Conservation (phyloP, 2,797 vertebrate genomes). For the Eremophila alpestris region DNA sequence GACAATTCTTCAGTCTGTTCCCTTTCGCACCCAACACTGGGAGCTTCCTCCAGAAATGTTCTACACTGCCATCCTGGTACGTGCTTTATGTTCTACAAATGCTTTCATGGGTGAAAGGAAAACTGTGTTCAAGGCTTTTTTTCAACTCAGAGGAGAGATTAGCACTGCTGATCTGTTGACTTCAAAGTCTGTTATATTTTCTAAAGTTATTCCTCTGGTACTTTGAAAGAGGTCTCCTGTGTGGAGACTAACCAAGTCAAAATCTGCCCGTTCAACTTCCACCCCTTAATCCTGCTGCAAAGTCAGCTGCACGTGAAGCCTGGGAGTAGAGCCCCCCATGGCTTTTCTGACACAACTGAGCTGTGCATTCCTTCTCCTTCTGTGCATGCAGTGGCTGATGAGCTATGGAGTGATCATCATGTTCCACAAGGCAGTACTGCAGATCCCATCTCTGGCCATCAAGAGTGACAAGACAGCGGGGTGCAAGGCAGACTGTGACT, state of each 20-base stretch:
- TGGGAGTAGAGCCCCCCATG: background rate
- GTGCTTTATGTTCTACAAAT: background rate
- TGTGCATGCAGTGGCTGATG: background rate
- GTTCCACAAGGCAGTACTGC: background rate
- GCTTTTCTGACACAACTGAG: background rate
- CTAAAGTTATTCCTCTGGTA: background rate
- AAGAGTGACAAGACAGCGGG: background rate
- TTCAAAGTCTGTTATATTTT: background rate
- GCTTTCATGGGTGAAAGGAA: background rate
- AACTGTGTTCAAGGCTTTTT: background rate
- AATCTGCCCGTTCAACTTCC: background rate
- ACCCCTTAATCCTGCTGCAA: background rate
- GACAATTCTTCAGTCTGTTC: background rate
- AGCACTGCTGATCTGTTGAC: background rate
- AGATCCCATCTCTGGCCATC: background rate
- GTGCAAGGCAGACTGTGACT: background rate
- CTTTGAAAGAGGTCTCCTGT: background rate
- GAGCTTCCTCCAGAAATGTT: background rate
- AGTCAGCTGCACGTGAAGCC: accelerated
- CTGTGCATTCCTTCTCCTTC: background rate
- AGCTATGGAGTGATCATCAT: background rate
- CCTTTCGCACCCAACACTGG: background rate
- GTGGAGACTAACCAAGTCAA: background rate
- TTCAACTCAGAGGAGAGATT: background rate
- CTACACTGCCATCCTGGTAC: background rate